Conservation (phyloP, 2,797 vertebrate species). For the Knipowitschia caucasica region DNA sequence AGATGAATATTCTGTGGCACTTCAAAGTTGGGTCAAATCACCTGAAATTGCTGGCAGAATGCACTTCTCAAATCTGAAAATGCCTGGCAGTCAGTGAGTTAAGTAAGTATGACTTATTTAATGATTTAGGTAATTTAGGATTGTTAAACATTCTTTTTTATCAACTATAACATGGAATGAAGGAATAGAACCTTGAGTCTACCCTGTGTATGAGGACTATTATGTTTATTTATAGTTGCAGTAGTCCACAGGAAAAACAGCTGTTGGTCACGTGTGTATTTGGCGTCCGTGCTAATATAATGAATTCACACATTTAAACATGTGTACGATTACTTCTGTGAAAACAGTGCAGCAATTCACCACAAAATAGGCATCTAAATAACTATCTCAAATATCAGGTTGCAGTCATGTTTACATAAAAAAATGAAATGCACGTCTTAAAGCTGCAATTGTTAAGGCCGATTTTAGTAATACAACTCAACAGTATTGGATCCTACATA, state of each 20-base stretch:
- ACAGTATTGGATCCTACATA: constrained; percentile 15
- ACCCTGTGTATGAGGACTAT: constrained; percentile 12
- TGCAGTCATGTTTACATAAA: constrained; percentile 31
- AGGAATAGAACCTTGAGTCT: background rate
- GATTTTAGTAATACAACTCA: background rate
- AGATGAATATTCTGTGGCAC: too few relatives aligned
- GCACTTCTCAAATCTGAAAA: too few relatives aligned
- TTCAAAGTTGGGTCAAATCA: too few relatives aligned
- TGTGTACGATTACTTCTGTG: too few relatives aligned
- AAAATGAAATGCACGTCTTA: background rate
- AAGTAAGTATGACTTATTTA: too few relatives aligned
- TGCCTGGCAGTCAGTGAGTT: background rate
- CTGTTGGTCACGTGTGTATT: constrained; percentile 61
- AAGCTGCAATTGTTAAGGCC: background rate
- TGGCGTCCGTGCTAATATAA: constrained; percentile 30
- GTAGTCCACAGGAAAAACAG: constrained; percentile 55
- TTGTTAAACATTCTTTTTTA: background rate
- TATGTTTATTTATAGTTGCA: constrained; percentile 65
- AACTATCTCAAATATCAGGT: constrained; percentile 40
- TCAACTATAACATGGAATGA: background rate
- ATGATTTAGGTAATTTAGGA: background rate
- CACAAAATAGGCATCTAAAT: background rate
- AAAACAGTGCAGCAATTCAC: too few relatives aligned
- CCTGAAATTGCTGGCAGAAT: too few relatives aligned
- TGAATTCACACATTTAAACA: background rate